Evolutionary conservation across 2,113 vertebrate genomes (phyloP).

Genomic region (Hucho hucho): DNA sequence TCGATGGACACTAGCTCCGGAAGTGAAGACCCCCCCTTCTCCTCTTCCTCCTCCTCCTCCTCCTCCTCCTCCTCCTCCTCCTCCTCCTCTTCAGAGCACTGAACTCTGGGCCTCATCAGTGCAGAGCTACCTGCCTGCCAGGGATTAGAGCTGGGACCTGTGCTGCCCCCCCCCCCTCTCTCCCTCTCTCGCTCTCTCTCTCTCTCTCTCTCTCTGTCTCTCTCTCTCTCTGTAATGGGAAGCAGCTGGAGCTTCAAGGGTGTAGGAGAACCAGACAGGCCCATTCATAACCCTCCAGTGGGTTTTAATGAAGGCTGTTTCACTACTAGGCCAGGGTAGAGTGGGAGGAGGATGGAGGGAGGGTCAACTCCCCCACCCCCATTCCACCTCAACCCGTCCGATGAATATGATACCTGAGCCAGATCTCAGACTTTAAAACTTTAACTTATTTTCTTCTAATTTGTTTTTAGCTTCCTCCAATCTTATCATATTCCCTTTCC

Average conservation of each 20-base stretch:
- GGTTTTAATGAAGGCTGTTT: slow-evolving; percentile 75
- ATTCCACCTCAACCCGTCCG: slow-evolving; percentile 21
- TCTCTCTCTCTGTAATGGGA: slow-evolving; percentile 66
- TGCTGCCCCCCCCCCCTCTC: slow-evolving; percentile 9
- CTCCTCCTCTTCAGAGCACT: slow-evolving; percentile 50
- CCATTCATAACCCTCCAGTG: slow-evolving; percentile 79
- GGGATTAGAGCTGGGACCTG: slow-evolving; percentile 57
- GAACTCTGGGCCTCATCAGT: slow-evolving; percentile 67
- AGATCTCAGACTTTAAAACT: not conserved
- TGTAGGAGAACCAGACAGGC: slow-evolving; percentile 65
- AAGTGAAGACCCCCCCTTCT: slow-evolving; percentile 21
- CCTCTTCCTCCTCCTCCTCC: no score
- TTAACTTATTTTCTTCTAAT: not conserved
- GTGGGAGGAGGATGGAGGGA: slow-evolving; percentile 50
- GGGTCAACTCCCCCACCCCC: slow-evolving; percentile 44
- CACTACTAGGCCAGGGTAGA: slow-evolving; percentile 36
- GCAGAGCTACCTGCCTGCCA: slow-evolving; percentile 19
- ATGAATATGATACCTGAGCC: slow-evolving; percentile 15
- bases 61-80: not conserved
- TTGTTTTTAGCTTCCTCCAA: not conserved
- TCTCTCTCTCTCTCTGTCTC: no score
- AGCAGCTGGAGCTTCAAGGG: slow-evolving; percentile 78
- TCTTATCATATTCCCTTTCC: not conserved
- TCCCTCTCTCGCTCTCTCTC: slow-evolving; percentile 10
- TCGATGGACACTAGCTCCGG: slow-evolving; percentile 39